Evolutionary conservation across 2,888 invertebrate species (phyloP).

Genomic region (Apodemia mormo): DNA sequence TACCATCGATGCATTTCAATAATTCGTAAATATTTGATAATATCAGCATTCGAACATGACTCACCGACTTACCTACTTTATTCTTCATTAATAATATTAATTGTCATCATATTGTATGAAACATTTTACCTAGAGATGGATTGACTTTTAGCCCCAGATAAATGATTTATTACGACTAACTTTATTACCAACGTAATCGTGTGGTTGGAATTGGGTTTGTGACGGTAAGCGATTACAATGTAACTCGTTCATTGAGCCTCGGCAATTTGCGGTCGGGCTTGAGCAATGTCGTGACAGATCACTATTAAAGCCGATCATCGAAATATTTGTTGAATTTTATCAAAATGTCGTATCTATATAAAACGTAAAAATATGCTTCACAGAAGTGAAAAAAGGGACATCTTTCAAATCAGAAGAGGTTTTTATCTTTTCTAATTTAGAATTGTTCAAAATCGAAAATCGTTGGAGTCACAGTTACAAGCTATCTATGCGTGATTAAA

Average conservation of each 20-base stretch:
- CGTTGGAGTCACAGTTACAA: too few relatives aligned
- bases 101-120: neutral
- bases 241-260: slow-evolving; percentile 3
- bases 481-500: too few relatives aligned
- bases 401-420: too few relatives aligned
- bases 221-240: slow-evolving; percentile 7
- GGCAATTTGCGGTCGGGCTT: slow-evolving; percentile 6
- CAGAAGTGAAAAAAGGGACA: too few relatives aligned
- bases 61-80: too few relatives aligned
- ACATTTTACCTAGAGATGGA: neutral
- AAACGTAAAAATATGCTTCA: too few relatives aligned
- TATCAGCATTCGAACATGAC: too few relatives aligned
- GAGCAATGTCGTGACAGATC: slow-evolving; percentile 11
- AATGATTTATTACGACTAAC: neutral
- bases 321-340: neutral
- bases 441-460: too few relatives aligned
- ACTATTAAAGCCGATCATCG: neutral
- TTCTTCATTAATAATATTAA: too few relatives aligned
- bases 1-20: too few relatives aligned
- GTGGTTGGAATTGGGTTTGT: neutral
- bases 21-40: too few relatives aligned
- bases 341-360: slow-evolving; percentile 4
- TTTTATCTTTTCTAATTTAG: too few relatives aligned
- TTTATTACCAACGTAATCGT: slow-evolving; percentile 9
- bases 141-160: neutral